Evolutionary conservation across 2,888 invertebrate genomes (phyloP), one percentile per base, ranked within the genome.

Genomic region (Diploptera punctata): DNA sequence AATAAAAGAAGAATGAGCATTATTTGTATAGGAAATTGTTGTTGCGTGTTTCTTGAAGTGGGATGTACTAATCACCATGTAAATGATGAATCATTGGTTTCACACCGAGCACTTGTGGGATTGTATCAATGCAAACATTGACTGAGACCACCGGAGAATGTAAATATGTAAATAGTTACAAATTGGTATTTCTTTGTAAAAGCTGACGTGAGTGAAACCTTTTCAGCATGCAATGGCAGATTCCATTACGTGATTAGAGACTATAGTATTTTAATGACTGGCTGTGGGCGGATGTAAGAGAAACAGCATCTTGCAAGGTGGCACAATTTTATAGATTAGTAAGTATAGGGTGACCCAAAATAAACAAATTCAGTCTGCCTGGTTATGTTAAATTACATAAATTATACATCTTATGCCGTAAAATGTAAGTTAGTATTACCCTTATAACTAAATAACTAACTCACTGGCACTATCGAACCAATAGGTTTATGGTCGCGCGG

Each of bases 171-270:
- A 65, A 18, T 47, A 26, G 44, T 26, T 47, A 65, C 44, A 65
- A 65, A 65, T 65, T 65, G 65, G 65, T 10, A 65, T 65, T 44
- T 44, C 44, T 65, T 65, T 47, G 44, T 18, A 65, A 52, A 44
- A 19, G 26, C 26, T 44, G 44, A 65, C 44, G 29, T 19, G 19
- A 38, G 61, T 2, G 47, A 2, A 57, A 57, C 2, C 31, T 29
- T 31, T 24, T 24, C 47, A 47, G 44, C 65, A 44, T 65, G 65
- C 44, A 26, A 47, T 47, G 10, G 65, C 47, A 65, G 43, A 47
- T 26, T 65, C 65, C 65, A 65, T 26, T n/a, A 47, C 26, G 26
- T 47, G 65, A 65, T 65, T 47, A 47, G 47, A 65, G 65, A 44
- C 19, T 26, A 29, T 44, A 65, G 65, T 47, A 47, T 21, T 65